Percentiles rank a stretch among this genome's conserved stretches.
Evolutionary conservation across 2,797 vertebrate species (phyloP).

Genomic region (Thunnus albacares): DNA sequence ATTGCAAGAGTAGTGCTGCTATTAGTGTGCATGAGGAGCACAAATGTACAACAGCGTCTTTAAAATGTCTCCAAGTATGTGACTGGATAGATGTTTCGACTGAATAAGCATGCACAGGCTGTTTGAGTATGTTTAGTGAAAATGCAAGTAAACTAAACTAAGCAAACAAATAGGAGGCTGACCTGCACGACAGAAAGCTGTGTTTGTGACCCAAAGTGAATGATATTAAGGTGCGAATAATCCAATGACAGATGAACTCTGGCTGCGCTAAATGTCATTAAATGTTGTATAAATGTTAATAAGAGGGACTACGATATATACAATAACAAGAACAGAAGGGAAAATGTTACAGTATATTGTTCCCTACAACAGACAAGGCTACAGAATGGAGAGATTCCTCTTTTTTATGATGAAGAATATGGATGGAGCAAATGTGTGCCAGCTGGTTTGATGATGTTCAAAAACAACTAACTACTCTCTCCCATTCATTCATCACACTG

Average conservation of each 20-base stretch:
- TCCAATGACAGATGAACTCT: background rate
- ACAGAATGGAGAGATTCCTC: background rate
- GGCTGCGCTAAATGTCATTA: background rate
- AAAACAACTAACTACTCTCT: constrained; percentile 18
- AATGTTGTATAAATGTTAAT: too few species aligned
- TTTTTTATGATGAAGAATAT: background rate
- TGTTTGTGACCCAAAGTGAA: background rate
- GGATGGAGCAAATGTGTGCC: background rate
- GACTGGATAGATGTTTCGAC: background rate
- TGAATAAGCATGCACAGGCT: too few species aligned
- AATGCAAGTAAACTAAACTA: background rate
- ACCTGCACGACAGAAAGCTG: background rate
- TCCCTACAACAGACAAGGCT: background rate
- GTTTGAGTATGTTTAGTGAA: background rate
- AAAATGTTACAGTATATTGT: too few species aligned
- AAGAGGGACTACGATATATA: background rate
- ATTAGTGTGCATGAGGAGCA: background rate
- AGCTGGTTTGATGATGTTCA: constrained; percentile 23
- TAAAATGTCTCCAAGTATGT: background rate
- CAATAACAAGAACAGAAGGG: constrained; percentile 1
- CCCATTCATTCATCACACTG: constrained; percentile 6
- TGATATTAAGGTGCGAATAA: constrained; percentile 4
- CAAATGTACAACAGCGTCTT: background rate
- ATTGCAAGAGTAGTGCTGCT: background rate
- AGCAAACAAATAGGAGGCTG: background rate